Base-by-base conservation (phyloP, 2,113 vertebrate genomes). In the Vulpes vulpes region DNA sequence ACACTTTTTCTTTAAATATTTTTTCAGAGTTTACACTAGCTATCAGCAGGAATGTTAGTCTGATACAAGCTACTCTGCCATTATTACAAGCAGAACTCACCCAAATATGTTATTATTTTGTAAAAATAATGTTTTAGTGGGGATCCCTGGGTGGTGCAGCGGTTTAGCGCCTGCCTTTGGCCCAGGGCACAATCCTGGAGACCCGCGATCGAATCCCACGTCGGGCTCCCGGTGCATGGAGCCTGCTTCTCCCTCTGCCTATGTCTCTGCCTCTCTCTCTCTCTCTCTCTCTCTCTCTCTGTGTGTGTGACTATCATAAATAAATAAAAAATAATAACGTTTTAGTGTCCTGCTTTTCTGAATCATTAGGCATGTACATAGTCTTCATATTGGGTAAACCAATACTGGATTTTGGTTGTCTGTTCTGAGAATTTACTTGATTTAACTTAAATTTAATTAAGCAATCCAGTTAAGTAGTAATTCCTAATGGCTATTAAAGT, bases 351-450 rank as follows among this genome's bases (percentile, higher is more conserved):
- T 76, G 43, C 30, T 87, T 93, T 81, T 89, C 86, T 93, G 82
- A 59, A 12, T 79, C 74, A 79, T 64, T 93, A 60, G 74, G 32
- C 23, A 59, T 69, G 27, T n/a, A 96, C 30, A 51, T 96, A 86
- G 87, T 82, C 27, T 97, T 97, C 25, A 60, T 90, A 51, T 8
- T 83, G 43, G 57, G 19, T 94, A 97, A 97, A 80, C 23, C 53
- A 90, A 87, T 49, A 76, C 53, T 86, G 38, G 69, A 76, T 22
- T 94, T 90, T 83, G 73, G 57, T 59, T 96, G 94, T 92, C 25
- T 82, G 57, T 88, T 91, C 78, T 95, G 69, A 94, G 30, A 88
- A 88, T 62, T 83, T 91, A 92, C 35, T 91, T 97, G 32, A 96
- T 22, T 91, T 53, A 49, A 92, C 62, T 96, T 91, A 85, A 91